Percentiles rank a stretch among this genome's conserved stretches.
phyloP scores from a whole-genome alignment of 1,140 invertebrate genomes.

The Drosophila pseudoobscura region DNA sequence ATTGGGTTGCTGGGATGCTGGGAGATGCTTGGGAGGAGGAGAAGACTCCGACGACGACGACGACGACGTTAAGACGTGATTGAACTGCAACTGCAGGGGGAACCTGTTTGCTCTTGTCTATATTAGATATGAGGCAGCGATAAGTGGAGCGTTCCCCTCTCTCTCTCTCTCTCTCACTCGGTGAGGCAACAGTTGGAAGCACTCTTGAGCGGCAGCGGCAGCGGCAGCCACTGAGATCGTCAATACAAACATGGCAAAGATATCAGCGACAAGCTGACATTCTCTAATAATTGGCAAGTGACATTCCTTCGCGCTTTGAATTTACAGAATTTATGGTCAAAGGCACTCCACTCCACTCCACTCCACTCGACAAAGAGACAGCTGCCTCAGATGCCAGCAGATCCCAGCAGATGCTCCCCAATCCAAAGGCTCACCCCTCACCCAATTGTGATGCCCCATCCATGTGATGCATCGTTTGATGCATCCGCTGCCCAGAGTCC shows the following conservation, averaged over 20 bases:
- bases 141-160: constrained; percentile 74
- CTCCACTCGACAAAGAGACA: too few relatives aligned
- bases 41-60: not conserved
- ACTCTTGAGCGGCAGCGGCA: constrained; percentile 14
- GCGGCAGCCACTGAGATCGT: constrained; percentile 66
- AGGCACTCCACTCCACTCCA: constrained; percentile 34
- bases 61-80: constrained; percentile 59
- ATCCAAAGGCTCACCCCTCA: constrained; percentile 10
- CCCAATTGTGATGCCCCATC: constrained; percentile 11
- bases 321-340: constrained; percentile 80
- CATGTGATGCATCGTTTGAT: constrained; percentile 35
- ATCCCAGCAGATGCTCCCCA: not conserved
- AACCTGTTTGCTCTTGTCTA: constrained; percentile 78
- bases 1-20: constrained; percentile 3
- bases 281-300: constrained; percentile 81
- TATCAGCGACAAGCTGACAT: constrained; percentile 81
- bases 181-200: constrained; percentile 7
- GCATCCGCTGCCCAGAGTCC: constrained; percentile 48
- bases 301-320: constrained; percentile 81
- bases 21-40: constrained; percentile 33
- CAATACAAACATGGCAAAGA: constrained; percentile 81
- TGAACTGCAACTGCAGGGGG: constrained; percentile 67
- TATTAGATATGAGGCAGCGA: constrained; percentile 81
- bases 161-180: constrained; percentile 20
- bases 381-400: constrained; percentile 17